Evolutionary conservation across 2,888 invertebrate genomes (phyloP), one percentile per base, ranked within the genome.

Genomic region (Metallyticus violacea): DNA sequence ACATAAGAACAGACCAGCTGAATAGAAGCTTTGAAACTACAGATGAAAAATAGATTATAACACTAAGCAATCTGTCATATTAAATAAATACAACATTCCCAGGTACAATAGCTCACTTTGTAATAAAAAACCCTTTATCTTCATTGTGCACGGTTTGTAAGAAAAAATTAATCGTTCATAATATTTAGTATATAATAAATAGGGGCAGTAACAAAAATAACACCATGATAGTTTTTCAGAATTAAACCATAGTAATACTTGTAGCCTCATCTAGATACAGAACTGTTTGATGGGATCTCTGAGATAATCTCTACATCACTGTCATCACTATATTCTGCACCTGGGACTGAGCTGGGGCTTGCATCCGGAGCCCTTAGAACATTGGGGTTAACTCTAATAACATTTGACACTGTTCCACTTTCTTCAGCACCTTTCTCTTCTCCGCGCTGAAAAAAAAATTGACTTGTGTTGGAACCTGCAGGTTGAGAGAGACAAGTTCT

Each of bases 311-410:
- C 83, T 28, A 83, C 3, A n/a, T 83, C 83, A 28, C 77, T 77
- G 26, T 77, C 77, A 7, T 26, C 77, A 77, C 77, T 77, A 77
- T 7, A 27, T 15, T 7, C 26, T 77, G 40, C 6, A n/a, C 22
- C 9, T 22, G 77, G 26, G 40, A 7, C 15, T 26, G 40, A 5
- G 25, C n/a, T n/a, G 7, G n/a, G 7, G n/a, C 62, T 62, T 15
- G 28, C 81, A 26, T 9, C n/a, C 7, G 81, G 62, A 9, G 27
- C 77, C 9, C 28, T 4, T 29, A 29, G 9, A 7, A 29, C 77
- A 29, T 83, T 83, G 7, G 83, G 83, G 26, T 83, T 83, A 30
- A 83, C 27, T 77, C 77, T 83, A n/a, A 83, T 83, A 22, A 83
- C 83, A 77, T 83, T 26, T 2, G 83, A 25, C 26, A 27, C 40